Evolutionary conservation across 37 sponge, comb jelly and placozoan genomes (phyloP).

Genomic region (Aplysina aerophoba): DNA sequence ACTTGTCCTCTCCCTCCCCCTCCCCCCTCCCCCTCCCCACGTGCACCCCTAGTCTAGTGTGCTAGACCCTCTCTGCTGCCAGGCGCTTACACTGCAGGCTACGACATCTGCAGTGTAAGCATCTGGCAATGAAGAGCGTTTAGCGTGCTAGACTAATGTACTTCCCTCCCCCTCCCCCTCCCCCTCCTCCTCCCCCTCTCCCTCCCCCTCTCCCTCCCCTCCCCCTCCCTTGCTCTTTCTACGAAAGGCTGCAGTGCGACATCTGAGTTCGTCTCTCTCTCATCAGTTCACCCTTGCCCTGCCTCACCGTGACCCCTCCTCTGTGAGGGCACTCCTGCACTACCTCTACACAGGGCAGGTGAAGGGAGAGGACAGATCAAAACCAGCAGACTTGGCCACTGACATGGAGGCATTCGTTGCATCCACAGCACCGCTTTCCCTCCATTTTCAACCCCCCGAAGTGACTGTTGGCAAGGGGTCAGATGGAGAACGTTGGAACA

Average conservation of each 20-base stretch:
- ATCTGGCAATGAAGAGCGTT: no score
- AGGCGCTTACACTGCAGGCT: no score
- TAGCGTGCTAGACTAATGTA: background rate
- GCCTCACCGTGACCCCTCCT: constrained; percentile 9
- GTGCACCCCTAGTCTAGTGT: no score
- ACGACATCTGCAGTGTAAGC: no score
- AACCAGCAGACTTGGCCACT: background rate
- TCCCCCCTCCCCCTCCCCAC: no score
- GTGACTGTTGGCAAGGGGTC: no score
- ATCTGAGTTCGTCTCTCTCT: background rate
- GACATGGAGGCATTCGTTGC: background rate
- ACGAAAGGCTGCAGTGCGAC: background rate
- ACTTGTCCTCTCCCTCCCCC: constrained; percentile 5
- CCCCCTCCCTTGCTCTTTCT: background rate
- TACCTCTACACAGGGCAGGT: constrained; percentile 54
- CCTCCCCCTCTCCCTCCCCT: background rate
- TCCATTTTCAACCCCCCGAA: no score
- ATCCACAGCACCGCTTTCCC: background rate
- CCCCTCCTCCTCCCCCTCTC: constrained; percentile 32
- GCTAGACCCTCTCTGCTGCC: no score
- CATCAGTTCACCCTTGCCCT: constrained; percentile 25
- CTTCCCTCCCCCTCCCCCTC: constrained; percentile 16
- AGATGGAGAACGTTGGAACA: no score
- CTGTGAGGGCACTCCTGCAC: constrained; percentile 41
- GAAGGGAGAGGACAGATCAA: no score